phyloP scores from a whole-genome alignment of 2,888 invertebrate genomes.

The Penaeus monodon region DNA sequence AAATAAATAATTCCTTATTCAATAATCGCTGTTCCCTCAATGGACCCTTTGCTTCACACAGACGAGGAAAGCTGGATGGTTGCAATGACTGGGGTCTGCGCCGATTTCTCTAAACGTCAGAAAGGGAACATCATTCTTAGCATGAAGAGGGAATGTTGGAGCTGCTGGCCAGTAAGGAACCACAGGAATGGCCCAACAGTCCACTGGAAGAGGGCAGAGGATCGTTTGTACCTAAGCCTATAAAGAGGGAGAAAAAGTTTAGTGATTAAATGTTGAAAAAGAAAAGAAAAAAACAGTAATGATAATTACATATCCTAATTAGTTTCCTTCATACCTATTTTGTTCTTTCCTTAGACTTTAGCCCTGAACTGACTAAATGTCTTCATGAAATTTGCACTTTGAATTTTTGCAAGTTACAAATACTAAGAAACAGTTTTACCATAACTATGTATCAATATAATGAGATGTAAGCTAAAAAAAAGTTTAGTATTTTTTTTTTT shows the following conservation, averaged over 20 bases:
- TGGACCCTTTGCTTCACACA: slow-evolving; percentile 5
- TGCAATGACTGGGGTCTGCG: slow-evolving; percentile 30
- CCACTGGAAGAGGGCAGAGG: slow-evolving; percentile 60
- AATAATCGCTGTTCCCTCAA: neutral
- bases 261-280: neutral
- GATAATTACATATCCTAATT: neutral
- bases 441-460: too few species aligned
- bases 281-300: neutral
- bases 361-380: too few species aligned
- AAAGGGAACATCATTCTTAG: slow-evolving; percentile 59
- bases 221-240: slow-evolving; percentile 51
- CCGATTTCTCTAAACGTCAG: slow-evolving; percentile 38
- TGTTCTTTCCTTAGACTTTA: too few species aligned
- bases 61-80: slow-evolving; percentile 48
- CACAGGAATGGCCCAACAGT: slow-evolving; percentile 49
- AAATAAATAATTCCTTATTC: neutral
- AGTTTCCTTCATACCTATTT: too few species aligned
- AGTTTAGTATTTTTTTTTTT: too few species aligned
- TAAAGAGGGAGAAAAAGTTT: neutral
- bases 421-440: too few species aligned
- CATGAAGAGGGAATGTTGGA: slow-evolving; percentile 56
- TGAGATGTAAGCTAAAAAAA: too few species aligned
- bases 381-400: too few species aligned
- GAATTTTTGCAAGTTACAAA: too few species aligned
- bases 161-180: slow-evolving; percentile 49